Percentiles rank a stretch among this genome's conserved stretches.
Conservation (phyloP, 2,113 vertebrate genomes). For the Strix aluco region DNA sequence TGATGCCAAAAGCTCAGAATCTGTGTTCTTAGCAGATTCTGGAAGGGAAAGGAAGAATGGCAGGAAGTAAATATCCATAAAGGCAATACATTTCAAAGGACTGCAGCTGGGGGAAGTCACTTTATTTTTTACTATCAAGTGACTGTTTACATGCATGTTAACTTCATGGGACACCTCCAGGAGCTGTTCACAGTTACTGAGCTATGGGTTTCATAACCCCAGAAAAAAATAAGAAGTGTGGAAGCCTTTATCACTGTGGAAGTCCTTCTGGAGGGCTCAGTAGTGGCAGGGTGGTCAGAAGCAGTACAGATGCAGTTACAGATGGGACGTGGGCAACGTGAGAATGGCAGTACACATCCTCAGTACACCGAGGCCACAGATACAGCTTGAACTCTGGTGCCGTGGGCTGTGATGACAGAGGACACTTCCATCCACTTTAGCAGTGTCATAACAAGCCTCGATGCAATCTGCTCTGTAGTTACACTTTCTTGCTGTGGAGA, state of each 20-base stretch:
- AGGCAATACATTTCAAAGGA: background rate
- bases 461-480: background rate
- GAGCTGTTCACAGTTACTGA: background rate
- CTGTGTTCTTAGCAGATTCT: background rate
- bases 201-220: background rate
- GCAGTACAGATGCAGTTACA: background rate
- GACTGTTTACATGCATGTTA: background rate
- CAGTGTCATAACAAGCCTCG: background rate
- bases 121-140: background rate
- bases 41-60: background rate
- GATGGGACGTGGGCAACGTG: accelerated
- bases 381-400: background rate
- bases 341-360: background rate
- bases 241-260: background rate
- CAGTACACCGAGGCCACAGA: background rate
- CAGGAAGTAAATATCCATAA: background rate
- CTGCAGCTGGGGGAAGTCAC: background rate
- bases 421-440: background rate
- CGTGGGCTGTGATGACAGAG: background rate
- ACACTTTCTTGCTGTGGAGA: background rate
- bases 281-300: background rate
- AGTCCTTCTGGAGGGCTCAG: background rate
- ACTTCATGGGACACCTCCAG: background rate
- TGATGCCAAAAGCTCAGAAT: background rate
- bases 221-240: background rate